A percentile compares a stretch with the other conserved stretches of the same genome.
These are phyloP conservation scores for Trinectes maculatus DNA, from an alignment of 2,113 vertebrate species.

Conservation along the genomic window DNA sequence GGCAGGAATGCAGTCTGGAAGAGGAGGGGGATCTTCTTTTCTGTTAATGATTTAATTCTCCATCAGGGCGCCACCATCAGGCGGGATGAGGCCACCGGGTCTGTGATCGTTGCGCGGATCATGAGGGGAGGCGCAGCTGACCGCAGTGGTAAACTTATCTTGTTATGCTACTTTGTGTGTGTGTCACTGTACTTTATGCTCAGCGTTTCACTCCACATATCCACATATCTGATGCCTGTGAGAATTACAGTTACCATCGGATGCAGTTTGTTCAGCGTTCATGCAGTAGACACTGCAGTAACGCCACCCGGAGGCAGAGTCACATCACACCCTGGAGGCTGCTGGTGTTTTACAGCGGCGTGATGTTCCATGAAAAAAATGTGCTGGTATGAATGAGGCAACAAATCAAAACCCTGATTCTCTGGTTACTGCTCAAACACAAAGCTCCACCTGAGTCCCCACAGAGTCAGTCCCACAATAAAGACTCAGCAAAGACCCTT, in stretches of 20 bases:
- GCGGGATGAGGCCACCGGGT: slow-evolving; percentile 88
- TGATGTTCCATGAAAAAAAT: not conserved
- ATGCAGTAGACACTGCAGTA: slow-evolving; percentile 14
- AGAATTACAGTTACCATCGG: too few relatives aligned
- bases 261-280: too few relatives aligned
- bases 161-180: not conserved
- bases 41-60: not conserved
- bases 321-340: slow-evolving; percentile 1
- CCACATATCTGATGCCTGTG: too few relatives aligned
- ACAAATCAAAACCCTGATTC: not conserved
- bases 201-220: too few relatives aligned
- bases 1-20: not conserved
- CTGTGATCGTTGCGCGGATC: slow-evolving; percentile 92
- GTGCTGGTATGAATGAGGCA: not conserved
- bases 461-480: slow-evolving; percentile 39
- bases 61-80: slow-evolving; percentile 94
- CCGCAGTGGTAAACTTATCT: slow-evolving; percentile 84
- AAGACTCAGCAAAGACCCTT: slow-evolving; percentile 36
- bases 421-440: not conserved
- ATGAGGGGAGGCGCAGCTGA: slow-evolving; percentile 96
- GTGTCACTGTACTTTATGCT: not conserved
- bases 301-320: slow-evolving; percentile 15
- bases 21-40: not conserved
- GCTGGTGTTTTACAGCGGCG: not conserved
- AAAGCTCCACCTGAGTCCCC: slow-evolving; percentile 20